These are phyloP conservation scores for Leptestheria dahalacensis DNA, from an alignment of 1,140 invertebrate genomes.

Conservation along the genomic window DNA sequence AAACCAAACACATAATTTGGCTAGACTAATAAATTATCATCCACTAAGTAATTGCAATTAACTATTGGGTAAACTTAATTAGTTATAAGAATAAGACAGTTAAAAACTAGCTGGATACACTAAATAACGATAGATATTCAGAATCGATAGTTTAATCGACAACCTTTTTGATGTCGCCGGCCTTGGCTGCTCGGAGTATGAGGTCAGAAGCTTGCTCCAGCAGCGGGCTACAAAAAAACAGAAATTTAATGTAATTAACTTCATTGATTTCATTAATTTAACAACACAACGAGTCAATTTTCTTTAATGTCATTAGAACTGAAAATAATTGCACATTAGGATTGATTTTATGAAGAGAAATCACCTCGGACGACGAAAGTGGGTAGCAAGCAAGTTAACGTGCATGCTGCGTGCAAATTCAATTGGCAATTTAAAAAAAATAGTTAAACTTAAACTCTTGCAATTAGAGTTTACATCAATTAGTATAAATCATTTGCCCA, in stretches of 20 bases:
- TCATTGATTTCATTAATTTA: neutral
- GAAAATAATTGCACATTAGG: no score
- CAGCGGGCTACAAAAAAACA: slow-evolving; percentile 34
- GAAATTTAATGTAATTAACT: neutral
- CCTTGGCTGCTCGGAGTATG: slow-evolving; percentile 63
- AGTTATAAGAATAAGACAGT: no score
- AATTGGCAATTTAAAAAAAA: neutral
- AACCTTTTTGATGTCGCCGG: slow-evolving; percentile 52
- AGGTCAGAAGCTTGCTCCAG: slow-evolving; percentile 62
- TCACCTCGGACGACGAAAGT: slow-evolving; percentile 4
- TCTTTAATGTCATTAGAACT: no score
- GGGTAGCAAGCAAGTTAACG: neutral
- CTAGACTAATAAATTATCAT: neutral
- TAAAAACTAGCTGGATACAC: neutral
- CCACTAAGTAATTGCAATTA: neutral
- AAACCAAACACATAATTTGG: neutral
- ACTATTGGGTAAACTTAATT: no score
- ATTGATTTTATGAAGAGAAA: no score
- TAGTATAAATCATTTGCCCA: no score
- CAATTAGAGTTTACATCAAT: no score
- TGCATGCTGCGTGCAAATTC: neutral
- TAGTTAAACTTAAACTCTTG: no score
- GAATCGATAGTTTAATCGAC: no score
- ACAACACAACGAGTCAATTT: no score
- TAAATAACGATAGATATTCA: no score